These are phyloP conservation scores for Anoplius nigerrimus DNA, from an alignment of 2,888 invertebrate species.

Conservation along the genomic window DNA sequence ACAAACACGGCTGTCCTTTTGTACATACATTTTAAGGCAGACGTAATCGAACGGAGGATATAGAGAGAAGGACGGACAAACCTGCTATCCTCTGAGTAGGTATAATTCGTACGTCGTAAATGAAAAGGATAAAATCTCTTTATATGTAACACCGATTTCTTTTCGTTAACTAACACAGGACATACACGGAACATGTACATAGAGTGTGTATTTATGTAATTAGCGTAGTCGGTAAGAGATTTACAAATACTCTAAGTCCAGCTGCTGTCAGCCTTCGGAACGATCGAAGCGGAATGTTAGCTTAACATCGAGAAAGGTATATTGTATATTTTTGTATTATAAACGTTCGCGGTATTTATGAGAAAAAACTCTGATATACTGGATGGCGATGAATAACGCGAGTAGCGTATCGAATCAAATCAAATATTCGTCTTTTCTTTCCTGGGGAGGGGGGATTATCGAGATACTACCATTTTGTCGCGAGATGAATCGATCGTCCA, in stretches of 20 bases:
- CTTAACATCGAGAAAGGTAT: slow-evolving; percentile 22
- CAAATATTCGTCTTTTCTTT: slow-evolving; percentile 27
- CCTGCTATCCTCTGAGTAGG: slow-evolving; percentile 25
- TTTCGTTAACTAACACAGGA: slow-evolving; percentile 48
- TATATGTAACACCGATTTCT: slow-evolving; percentile 35
- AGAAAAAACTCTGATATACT: slow-evolving; percentile 40
- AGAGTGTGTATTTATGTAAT: slow-evolving; percentile 73
- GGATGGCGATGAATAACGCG: slow-evolving; percentile 10
- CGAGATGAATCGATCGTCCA: slow-evolving; percentile 19
- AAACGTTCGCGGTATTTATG: slow-evolving; percentile 69
- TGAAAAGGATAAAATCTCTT: slow-evolving; percentile 21
- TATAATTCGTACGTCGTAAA: slow-evolving; percentile 33
- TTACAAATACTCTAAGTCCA: slow-evolving; percentile 14
- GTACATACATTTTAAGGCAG: slow-evolving; percentile 31
- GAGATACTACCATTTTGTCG: slow-evolving; percentile 32
- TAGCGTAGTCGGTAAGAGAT: slow-evolving; percentile 59
- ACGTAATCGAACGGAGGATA: slow-evolving; percentile 14
- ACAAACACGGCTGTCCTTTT: slow-evolving; percentile 1
- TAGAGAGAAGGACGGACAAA: slow-evolving; percentile 8
- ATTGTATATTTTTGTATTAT: slow-evolving; percentile 73
- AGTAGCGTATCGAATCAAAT: slow-evolving; percentile 41
- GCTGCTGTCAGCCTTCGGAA: slow-evolving; percentile 18
- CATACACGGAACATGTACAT: slow-evolving; percentile 64
- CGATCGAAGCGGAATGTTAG: slow-evolving; percentile 20
- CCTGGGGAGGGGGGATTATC: slow-evolving; percentile 16